Percentiles rank a stretch among this genome's conserved stretches.
Evolutionary conservation across 2,797 vertebrate species (phyloP).

Genomic region (Cottoperca gobio): DNA sequence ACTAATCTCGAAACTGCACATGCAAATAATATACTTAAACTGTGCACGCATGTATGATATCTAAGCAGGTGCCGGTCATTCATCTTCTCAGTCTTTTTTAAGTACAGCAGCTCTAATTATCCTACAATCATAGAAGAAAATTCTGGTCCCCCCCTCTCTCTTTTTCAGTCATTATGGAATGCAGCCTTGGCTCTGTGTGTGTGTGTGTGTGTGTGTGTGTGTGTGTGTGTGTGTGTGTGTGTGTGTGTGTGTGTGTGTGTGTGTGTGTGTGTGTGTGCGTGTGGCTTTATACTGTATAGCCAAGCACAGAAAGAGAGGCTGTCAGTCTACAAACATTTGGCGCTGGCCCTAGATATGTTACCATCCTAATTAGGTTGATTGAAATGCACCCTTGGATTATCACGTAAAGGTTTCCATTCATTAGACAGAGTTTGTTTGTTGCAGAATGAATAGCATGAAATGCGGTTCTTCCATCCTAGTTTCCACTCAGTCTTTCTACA

Average conservation of each 20-base stretch:
- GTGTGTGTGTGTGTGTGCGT: not conserved
- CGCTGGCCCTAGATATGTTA: slow-evolving; percentile 54
- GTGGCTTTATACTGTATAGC: slow-evolving; percentile 32
- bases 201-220: not conserved
- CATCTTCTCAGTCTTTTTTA: slow-evolving; percentile 59
- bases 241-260: not conserved
- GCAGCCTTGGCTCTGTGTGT: slow-evolving; percentile 32
- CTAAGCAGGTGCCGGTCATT: slow-evolving; percentile 57
- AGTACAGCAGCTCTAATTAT: slow-evolving; percentile 64
- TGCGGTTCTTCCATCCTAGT: slow-evolving; percentile 31
- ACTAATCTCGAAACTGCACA: slow-evolving; percentile 59
- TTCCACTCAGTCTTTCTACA: slow-evolving; percentile 40
- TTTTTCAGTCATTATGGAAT: slow-evolving; percentile 61
- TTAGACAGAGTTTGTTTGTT: slow-evolving; percentile 60
- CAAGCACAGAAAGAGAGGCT: slow-evolving; percentile 38
- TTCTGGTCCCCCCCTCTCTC: slow-evolving; percentile 33
- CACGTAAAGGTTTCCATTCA: slow-evolving; percentile 68
- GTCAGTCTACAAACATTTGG: slow-evolving; percentile 69
- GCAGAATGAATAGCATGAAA: slow-evolving; percentile 55
- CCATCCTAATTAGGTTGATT: slow-evolving; percentile 67
- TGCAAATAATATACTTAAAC: slow-evolving; percentile 44
- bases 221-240: slow-evolving; percentile 3
- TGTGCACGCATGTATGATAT: slow-evolving; percentile 46
- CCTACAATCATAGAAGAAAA: slow-evolving; percentile 71
- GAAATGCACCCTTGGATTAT: slow-evolving; percentile 67